These are phyloP conservation scores for Otolemur crassicaudatus DNA, from an alignment of 2,797 vertebrate species.

Conservation along the genomic window DNA sequence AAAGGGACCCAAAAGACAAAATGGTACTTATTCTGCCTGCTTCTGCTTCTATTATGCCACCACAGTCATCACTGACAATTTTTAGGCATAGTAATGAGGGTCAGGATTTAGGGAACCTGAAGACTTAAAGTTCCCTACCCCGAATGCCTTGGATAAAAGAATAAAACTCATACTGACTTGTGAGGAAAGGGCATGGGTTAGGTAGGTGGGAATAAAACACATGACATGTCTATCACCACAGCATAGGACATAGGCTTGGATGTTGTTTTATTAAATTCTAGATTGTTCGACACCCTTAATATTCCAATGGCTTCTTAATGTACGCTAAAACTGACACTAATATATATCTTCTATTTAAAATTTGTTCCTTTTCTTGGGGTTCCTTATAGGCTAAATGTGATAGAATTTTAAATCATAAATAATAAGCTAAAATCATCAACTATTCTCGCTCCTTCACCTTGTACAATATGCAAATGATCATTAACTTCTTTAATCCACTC, in stretches of 20 bases:
- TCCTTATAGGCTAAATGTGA: background rate
- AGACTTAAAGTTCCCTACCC: background rate
- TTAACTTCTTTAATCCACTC: background rate
- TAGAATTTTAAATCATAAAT: background rate
- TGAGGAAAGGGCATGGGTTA: background rate
- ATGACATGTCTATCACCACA: background rate
- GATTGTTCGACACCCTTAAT: background rate
- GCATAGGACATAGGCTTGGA: background rate
- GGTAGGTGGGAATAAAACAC: background rate
- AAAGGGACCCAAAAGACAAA: background rate
- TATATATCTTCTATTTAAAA: background rate
- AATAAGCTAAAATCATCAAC: background rate
- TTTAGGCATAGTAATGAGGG: background rate
- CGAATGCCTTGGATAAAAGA: background rate
- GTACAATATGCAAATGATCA: background rate
- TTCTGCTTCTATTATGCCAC: background rate
- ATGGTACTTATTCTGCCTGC: background rate
- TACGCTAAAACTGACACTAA: background rate
- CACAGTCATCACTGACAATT: background rate
- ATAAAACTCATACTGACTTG: slow-evolving; percentile 9
- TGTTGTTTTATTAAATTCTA: background rate
- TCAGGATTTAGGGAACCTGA: background rate
- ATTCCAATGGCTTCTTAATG: background rate
- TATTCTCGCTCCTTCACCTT: background rate
- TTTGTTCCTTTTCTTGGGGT: background rate